Evolutionary conservation across 2,113 vertebrate species (phyloP), one percentile per base, ranked within the genome.

Genomic region (Tricholaema leucomelas): DNA sequence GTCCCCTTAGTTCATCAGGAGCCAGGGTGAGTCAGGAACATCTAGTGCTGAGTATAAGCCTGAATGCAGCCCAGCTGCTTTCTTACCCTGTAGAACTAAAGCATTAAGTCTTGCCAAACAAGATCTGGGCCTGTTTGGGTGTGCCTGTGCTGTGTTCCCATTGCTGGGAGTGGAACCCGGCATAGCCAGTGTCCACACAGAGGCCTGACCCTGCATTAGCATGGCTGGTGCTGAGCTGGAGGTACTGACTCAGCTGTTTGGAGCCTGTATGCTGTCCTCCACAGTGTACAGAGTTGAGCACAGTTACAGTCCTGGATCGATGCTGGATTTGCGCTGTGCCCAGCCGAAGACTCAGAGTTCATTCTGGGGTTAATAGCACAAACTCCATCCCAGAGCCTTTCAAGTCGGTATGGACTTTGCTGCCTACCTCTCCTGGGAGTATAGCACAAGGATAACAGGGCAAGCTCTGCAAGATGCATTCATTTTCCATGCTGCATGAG

Each of bases 101-200:
- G 12, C 0, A 0, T 38, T 31, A 30, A 75, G 71, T 36, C 84
- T 44, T 55, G 71, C 59, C 61, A 55, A 73, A 46, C 63, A 46
- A 70, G 74, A 50, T 42, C 35, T 33, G 3, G 44, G 63, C 19
- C 54, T 81, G 21, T 30, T 60, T 33, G 60, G 77, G 40, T 79
- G 58, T 65, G 48, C 24, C 61, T 27, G 0, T 0, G 0, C 56
- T 4, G 8, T 4, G 15, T 28, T 69, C 31, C 70, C 65, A 17
- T 36, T 81, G 8, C 2, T 54, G 54, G 70, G n/a, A n/a, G 13
- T 5, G 24, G 33, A 80, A 16, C 55, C 14, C 59, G 31, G 61
- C 1, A 1, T 31, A 78, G 67, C 23, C 36, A 12, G 35, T 76
- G 71, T 58, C 75, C 16, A 0, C 6, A 0, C 8, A 12, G 33